phyloP scores from a whole-genome alignment of 2,888 invertebrate genomes.

The Campoplex capitator region DNA sequence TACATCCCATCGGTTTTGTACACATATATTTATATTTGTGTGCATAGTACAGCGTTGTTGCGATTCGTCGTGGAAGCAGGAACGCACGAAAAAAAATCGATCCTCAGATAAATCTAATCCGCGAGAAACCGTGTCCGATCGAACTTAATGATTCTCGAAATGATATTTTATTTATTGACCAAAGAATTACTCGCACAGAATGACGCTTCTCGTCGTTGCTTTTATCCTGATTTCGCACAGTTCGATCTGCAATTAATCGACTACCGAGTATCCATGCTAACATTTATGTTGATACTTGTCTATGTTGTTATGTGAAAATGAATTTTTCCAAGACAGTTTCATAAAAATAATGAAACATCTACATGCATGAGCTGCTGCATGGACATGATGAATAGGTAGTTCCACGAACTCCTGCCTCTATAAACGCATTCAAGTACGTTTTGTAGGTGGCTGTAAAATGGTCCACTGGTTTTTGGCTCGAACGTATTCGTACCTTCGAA shows the following conservation, averaged over 20 bases:
- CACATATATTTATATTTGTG: conserved; percentile 19
- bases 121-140: conserved; percentile 76
- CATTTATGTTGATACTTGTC: background rate
- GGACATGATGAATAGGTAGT: conserved; percentile 24
- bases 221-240: no score
- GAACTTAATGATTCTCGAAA: background rate
- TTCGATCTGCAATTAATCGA: no score
- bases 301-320: background rate
- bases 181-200: no score
- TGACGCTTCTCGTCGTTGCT: no score
- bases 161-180: background rate
- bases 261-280: no score
- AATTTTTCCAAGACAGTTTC: background rate
- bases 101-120: conserved; percentile 84
- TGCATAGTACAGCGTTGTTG: conserved; percentile 35
- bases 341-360: background rate
- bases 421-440: background rate
- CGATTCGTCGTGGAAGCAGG: conserved; percentile 78
- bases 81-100: conserved; percentile 17
- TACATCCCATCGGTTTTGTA: conserved; percentile 14
- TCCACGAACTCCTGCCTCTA: background rate
- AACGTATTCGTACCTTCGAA: conserved; percentile 25
- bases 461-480: conserved; percentile 22
- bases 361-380: background rate
- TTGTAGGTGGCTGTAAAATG: background rate